phyloP scores from a whole-genome alignment of 2,888 invertebrate genomes.

The Lordiphosa fenestrarum region DNA sequence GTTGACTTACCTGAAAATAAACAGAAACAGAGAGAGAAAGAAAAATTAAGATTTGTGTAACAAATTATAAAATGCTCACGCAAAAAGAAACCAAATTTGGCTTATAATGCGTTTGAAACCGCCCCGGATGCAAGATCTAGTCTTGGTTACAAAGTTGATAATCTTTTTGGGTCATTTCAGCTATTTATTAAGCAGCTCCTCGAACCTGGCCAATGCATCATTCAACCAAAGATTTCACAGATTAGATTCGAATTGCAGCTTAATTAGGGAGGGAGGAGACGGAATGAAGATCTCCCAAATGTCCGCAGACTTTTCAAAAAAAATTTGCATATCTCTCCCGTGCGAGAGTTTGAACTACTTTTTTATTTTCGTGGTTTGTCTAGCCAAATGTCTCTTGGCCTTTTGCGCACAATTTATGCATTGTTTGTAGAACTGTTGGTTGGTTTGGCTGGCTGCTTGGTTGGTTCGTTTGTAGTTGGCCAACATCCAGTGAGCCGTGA shows the following conservation, averaged over 20 bases:
- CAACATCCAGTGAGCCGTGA: constrained; percentile 45
- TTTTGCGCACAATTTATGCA: constrained; percentile 67
- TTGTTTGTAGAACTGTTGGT: constrained; percentile 52
- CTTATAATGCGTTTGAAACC: constrained; percentile 17
- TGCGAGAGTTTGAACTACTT: constrained; percentile 62
- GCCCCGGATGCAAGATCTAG: constrained; percentile 21
- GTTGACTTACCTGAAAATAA: constrained; percentile 58
- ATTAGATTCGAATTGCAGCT: constrained; percentile 8
- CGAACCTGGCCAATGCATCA: constrained; percentile 23
- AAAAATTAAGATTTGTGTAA: constrained; percentile 20
- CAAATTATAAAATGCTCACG: constrained; percentile 23
- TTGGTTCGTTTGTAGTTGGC: constrained; percentile 36
- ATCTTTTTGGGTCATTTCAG: constrained; percentile 34
- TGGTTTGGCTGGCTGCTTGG: constrained; percentile 14
- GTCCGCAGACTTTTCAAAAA: constrained; percentile 8
- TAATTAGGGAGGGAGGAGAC: constrained; percentile 21
- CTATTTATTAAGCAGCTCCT: constrained; percentile 25
- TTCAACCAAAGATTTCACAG: constrained; percentile 22
- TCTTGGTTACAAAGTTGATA: constrained; percentile 16
- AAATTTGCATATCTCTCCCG: constrained; percentile 28
- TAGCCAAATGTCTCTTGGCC: constrained; percentile 51
- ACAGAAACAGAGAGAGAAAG: constrained; percentile 17
- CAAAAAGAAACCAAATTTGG: constrained; percentile 21
- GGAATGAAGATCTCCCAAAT: constrained; percentile 13
- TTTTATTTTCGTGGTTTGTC: constrained; percentile 28